Percentiles rank a stretch among this genome's conserved stretches.
phyloP scores from a whole-genome alignment of 2,888 invertebrate species.

The Meta bourneti region DNA sequence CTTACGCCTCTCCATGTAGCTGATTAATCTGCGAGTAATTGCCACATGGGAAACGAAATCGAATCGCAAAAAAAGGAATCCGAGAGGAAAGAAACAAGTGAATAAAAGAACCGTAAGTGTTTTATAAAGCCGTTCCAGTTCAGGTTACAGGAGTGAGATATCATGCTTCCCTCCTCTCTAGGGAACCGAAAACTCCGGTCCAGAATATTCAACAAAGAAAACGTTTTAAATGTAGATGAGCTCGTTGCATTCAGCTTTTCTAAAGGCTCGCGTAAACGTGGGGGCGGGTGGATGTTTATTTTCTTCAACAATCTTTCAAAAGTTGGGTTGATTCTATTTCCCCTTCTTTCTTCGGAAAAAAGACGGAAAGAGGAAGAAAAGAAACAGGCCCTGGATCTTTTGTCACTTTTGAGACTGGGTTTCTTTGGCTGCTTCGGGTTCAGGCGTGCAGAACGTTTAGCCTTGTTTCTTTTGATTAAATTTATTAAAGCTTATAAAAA shows the following conservation, averaged over 20 bases:
- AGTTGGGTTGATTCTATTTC: slow-evolving; percentile 63
- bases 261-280: slow-evolving; percentile 49
- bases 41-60: slow-evolving; percentile 51
- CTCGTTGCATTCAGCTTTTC: slow-evolving; percentile 45
- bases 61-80: slow-evolving; percentile 3
- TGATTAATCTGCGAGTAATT: slow-evolving; percentile 53
- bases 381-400: neutral
- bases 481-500: slow-evolving; percentile 20
- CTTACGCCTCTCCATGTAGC: slow-evolving; percentile 39
- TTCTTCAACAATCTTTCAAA: slow-evolving; percentile 69
- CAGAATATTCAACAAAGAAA: slow-evolving; percentile 65
- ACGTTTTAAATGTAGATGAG: slow-evolving; percentile 71
- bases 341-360: neutral
- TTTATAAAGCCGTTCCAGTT: slow-evolving; percentile 60
- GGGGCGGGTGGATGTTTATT: slow-evolving; percentile 44
- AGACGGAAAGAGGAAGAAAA: neutral
- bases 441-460: neutral
- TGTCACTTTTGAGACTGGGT: neutral
- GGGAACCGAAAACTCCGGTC: neutral
- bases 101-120: slow-evolving; percentile 55
- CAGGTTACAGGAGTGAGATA: slow-evolving; percentile 41
- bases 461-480: slow-evolving; percentile 16
- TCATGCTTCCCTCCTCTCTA: slow-evolving; percentile 17
- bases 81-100: slow-evolving; percentile 30
- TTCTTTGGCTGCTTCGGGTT: neutral